Conservation (phyloP, 2,888 invertebrate species). For the Drosophila macrospina region DNA sequence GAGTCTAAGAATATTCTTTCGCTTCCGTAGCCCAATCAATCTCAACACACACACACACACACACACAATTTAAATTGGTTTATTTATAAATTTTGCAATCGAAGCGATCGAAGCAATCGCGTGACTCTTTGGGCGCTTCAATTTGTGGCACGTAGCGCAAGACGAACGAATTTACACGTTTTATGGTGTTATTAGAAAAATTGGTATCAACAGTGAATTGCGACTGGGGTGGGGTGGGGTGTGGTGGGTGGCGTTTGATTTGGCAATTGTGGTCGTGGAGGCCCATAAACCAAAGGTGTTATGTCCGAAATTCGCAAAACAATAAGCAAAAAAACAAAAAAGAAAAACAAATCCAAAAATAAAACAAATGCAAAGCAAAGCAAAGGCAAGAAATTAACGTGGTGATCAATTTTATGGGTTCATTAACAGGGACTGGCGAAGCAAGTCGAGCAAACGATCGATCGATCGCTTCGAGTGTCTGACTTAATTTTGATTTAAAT, state of each 20-base stretch:
- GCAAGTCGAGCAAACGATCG: conserved; percentile 55
- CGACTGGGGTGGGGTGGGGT: no score
- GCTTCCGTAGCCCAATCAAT: conserved; percentile 5
- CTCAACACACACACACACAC: conserved; percentile 4
- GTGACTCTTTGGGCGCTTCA: conserved; percentile 57
- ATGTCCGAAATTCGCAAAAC: conserved; percentile 57
- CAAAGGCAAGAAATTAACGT: conserved; percentile 62
- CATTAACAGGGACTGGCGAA: conserved; percentile 65
- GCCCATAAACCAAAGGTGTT: conserved; percentile 69
- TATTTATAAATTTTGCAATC: conserved; percentile 34
- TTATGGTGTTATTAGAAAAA: conserved; percentile 30
- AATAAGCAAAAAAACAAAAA: conserved; percentile 18
- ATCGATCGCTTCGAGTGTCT: conserved; percentile 63
- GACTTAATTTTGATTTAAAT: conserved; percentile 75
- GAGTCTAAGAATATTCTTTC: conserved; percentile 9
- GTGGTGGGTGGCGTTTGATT: no score
- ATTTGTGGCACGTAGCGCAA: conserved; percentile 50
- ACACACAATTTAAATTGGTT: conserved; percentile 21
- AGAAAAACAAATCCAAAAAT: conserved; percentile 14
- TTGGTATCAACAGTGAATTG: background rate
- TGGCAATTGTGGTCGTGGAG: no score
- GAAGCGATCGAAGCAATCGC: conserved; percentile 51
- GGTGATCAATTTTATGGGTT: conserved; percentile 81
- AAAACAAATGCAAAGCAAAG: conserved; percentile 3
- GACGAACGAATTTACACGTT: conserved; percentile 20